Percentiles rank a stretch among this genome's conserved stretches.
Conservation (phyloP, 2,797 vertebrate genomes). For the Scolopax rusticola region DNA sequence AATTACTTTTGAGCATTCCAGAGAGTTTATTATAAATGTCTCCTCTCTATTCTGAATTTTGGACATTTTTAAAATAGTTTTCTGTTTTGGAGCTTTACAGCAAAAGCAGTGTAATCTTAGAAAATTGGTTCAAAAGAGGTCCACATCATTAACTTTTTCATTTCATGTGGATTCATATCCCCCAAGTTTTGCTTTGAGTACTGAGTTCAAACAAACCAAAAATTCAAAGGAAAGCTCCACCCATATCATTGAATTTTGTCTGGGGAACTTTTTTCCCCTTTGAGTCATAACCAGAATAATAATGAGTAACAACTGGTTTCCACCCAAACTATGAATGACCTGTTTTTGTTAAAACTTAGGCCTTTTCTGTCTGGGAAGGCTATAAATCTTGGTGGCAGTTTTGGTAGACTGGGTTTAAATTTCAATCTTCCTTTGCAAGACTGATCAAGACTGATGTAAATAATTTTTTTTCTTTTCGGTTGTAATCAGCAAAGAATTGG, state of each 20-base stretch:
- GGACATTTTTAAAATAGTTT: background rate
- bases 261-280: background rate
- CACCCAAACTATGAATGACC: slow-evolving; percentile 9
- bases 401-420: background rate
- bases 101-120: background rate
- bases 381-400: background rate
- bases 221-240: slow-evolving; percentile 37
- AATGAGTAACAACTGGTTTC: slow-evolving; percentile 56
- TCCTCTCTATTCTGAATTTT: background rate
- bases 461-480: background rate
- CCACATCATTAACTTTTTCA: background rate
- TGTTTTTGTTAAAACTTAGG: background rate
- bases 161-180: slow-evolving; percentile 19
- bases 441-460: background rate
- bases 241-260: slow-evolving; percentile 30
- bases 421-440: background rate
- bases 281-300: slow-evolving; percentile 41
- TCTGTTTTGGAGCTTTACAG: background rate
- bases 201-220: slow-evolving; percentile 40
- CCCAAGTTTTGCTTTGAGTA: slow-evolving; percentile 8
- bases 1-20: slow-evolving; percentile 19
- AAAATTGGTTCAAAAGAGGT: background rate
- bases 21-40: background rate
- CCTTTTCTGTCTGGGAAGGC: background rate
- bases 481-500: background rate